Evolutionary conservation across 2,888 invertebrate genomes (phyloP).

Genomic region (Philereme transversata): DNA sequence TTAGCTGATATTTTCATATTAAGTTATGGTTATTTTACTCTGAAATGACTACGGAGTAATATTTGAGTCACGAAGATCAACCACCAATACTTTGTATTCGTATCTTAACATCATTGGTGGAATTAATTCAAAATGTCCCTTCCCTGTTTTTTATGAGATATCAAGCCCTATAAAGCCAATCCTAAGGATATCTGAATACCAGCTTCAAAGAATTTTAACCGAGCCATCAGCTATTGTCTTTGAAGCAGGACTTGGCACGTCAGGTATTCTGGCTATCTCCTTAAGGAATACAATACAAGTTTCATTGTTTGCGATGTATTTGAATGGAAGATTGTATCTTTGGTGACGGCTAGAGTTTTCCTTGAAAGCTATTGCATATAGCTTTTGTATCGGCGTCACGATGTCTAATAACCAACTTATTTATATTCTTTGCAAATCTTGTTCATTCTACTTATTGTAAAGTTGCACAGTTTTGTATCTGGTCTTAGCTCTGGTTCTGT

Average conservation of each 20-base stretch:
- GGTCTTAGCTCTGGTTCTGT: neutral
- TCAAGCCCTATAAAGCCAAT: conserved; percentile 17
- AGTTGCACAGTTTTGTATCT: neutral
- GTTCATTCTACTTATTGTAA: neutral
- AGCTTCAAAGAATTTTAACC: conserved; percentile 44
- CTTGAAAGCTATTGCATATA: conserved; percentile 37
- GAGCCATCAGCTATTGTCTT: conserved; percentile 55
- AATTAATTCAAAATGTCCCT: too few species aligned
- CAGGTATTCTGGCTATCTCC: conserved; percentile 58
- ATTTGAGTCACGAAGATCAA: too few species aligned
- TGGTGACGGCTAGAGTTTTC: conserved; percentile 49
- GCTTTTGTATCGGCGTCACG: too few species aligned
- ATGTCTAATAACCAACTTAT: neutral
- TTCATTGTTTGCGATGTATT: conserved; percentile 65
- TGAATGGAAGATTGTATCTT: conserved; percentile 68
- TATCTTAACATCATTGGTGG: too few species aligned
- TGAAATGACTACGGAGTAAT: conserved; percentile 18
- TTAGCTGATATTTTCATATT: conserved; percentile 56
- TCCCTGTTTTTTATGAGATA: too few species aligned
- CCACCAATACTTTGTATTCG: too few species aligned
- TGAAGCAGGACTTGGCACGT: conserved; percentile 56
- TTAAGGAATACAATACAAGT: conserved; percentile 64
- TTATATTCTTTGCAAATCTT: conserved; percentile 7
- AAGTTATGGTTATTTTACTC: conserved; percentile 47
- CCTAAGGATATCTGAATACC: conserved; percentile 41